Evolutionary conservation across 2,113 vertebrate species (phyloP).

Genomic region (Scolopax mira): DNA sequence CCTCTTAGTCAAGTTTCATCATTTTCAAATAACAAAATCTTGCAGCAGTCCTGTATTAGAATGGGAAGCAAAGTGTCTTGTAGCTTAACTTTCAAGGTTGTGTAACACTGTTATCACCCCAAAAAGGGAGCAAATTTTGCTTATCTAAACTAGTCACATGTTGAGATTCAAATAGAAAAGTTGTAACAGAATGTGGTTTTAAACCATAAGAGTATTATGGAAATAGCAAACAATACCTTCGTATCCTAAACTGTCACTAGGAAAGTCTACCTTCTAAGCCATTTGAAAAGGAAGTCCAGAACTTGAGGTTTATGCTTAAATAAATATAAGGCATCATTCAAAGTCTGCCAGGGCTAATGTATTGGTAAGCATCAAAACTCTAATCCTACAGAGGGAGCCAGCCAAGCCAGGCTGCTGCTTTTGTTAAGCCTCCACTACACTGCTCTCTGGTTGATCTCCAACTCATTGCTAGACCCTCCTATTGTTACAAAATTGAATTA

Average conservation of each 20-base stretch:
- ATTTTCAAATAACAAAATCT: background rate
- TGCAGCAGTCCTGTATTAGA: background rate
- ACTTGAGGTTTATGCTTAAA: background rate
- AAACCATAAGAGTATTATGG: background rate
- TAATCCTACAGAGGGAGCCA: background rate
- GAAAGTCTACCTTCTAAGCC: background rate
- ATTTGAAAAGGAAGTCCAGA: background rate
- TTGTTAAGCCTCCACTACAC: background rate
- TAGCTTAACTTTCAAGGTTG: background rate
- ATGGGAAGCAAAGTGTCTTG: background rate
- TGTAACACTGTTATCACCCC: background rate
- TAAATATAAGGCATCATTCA: background rate
- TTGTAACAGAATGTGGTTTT: background rate
- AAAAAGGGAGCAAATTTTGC: background rate
- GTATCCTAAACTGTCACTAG: background rate
- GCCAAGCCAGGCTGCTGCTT: background rate
- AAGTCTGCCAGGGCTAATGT: background rate
- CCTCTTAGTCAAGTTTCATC: background rate
- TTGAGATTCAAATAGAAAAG: background rate
- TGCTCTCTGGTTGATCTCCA: background rate
- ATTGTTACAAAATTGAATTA: background rate
- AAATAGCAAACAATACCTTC: background rate
- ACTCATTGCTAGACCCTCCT: background rate
- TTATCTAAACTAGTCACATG: constrained; percentile 4
- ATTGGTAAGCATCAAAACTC: background rate